A percentile compares a stretch with the other conserved stretches of the same genome.
These are phyloP conservation scores for Pogonognathellus flavescens DNA, from an alignment of 1,140 invertebrate genomes.

Conservation along the genomic window DNA sequence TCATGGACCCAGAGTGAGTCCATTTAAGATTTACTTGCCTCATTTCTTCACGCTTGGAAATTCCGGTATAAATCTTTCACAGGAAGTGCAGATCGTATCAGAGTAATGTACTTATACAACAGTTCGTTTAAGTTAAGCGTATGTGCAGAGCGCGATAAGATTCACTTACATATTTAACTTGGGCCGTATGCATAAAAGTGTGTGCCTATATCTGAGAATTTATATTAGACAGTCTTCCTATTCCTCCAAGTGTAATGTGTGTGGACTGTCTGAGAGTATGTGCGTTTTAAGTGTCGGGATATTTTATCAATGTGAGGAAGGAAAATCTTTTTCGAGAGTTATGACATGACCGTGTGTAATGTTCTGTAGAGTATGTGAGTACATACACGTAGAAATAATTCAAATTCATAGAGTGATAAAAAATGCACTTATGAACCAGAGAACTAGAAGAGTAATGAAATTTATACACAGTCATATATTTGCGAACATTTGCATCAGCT, in stretches of 20 bases:
- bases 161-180: neutral
- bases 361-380: neutral
- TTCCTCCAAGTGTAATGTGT: too few species aligned
- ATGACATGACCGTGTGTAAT: slow-evolving; percentile 17
- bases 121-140: neutral
- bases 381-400: neutral
- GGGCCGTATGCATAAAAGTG: too few species aligned
- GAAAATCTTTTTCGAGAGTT: slow-evolving; percentile 12
- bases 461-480: slow-evolving; percentile 8
- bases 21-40: too few species aligned
- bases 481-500: neutral
- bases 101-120: neutral
- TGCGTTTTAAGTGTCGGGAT: neutral
- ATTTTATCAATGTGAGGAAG: slow-evolving; percentile 30
- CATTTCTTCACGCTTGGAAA: too few species aligned
- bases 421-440: neutral
- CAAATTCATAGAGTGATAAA: slow-evolving; percentile 19
- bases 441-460: slow-evolving; percentile 15
- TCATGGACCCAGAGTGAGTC: too few species aligned
- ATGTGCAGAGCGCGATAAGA: neutral
- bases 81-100: neutral
- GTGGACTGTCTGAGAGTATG: neutral
- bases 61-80: slow-evolving; percentile 2
- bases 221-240: too few species aligned
- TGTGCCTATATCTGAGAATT: too few species aligned